Evolutionary conservation across 2,113 vertebrate species (phyloP).

Genomic region (Oreocharis arfaki): DNA sequence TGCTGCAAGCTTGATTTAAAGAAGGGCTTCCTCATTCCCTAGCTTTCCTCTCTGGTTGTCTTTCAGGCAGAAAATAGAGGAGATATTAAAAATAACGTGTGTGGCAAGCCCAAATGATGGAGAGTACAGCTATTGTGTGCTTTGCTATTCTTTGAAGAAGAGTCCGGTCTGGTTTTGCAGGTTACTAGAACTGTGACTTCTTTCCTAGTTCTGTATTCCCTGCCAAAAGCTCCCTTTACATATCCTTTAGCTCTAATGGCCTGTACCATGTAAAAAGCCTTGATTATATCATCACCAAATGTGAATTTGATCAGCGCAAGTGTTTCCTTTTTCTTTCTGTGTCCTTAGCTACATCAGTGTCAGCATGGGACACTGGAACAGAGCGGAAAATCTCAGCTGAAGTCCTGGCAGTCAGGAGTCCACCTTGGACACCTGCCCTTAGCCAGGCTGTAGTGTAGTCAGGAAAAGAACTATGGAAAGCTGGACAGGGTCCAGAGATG

Average conservation of each 20-base stretch:
- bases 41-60: neutral
- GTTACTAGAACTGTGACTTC: neutral
- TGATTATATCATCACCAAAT: neutral
- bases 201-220: neutral
- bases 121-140: neutral
- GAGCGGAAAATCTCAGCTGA: neutral
- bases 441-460: neutral
- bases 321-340: neutral
- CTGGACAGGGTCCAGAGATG: neutral
- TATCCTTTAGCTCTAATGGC: neutral
- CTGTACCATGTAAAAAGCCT: neutral
- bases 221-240: neutral
- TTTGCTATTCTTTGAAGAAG: neutral
- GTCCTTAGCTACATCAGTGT: neutral
- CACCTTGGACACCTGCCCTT: neutral
- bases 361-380: neutral
- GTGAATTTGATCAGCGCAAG: neutral
- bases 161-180: neutral
- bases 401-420: neutral
- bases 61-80: neutral
- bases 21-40: neutral
- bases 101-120: neutral
- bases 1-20: neutral
- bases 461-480: neutral
- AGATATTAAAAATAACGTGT: neutral